Evolutionary conservation across 2,888 invertebrate genomes (phyloP).

Genomic region (Strigamia transsilvanica): DNA sequence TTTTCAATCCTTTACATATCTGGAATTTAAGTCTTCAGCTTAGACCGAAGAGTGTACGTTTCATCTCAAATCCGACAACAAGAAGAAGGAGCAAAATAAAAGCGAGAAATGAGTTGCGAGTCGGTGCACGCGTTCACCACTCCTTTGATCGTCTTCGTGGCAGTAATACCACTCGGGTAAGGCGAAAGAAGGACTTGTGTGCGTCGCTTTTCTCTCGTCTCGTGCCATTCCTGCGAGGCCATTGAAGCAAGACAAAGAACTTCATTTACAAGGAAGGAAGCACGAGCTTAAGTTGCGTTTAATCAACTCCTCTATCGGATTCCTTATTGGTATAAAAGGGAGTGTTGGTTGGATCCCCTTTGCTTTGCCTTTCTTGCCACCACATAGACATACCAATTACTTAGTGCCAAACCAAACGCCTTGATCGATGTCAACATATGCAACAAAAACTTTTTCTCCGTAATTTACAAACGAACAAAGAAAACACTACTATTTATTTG

Average conservation of each 20-base stretch:
- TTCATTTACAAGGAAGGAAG: constrained; percentile 38
- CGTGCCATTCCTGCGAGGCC: constrained; percentile 4
- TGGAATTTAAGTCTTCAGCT: not conserved
- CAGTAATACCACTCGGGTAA: not conserved
- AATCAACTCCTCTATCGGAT: constrained; percentile 27
- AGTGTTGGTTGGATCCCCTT: not conserved
- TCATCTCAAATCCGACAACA: not conserved
- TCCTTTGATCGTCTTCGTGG: constrained; percentile 22
- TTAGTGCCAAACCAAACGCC: constrained; percentile 5
- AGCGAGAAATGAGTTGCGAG: not conserved
- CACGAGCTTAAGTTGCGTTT: constrained; percentile 26
- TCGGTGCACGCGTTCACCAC: not conserved
- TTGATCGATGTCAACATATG: constrained; percentile 4
- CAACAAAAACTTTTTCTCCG: not conserved
- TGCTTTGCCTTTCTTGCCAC: not conserved
- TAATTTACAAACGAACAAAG: not conserved
- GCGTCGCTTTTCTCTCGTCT: not conserved
- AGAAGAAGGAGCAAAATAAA: not conserved
- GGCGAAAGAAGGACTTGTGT: not conserved
- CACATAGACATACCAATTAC: not conserved
- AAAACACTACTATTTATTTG: not conserved
- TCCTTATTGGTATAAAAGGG: constrained; percentile 35
- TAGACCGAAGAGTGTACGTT: too few relatives aligned
- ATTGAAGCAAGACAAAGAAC: constrained; percentile 31
- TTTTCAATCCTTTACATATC: not conserved